Percentiles rank a stretch among this genome's conserved stretches.
Conservation (phyloP, 2,113 vertebrate genomes). For the Dasyornis broadbenti region DNA sequence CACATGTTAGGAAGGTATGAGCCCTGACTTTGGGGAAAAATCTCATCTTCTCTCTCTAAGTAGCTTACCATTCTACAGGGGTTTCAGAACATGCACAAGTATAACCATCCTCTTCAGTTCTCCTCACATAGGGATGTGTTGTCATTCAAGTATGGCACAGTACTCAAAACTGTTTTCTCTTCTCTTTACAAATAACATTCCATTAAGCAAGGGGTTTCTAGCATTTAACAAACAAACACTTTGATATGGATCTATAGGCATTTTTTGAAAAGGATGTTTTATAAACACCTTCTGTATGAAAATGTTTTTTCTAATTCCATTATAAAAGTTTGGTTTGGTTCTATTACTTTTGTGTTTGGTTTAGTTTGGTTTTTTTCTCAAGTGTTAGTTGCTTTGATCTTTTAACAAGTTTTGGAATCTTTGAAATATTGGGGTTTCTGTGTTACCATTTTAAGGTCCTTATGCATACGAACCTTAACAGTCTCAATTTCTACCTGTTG, state of each 20-base stretch:
- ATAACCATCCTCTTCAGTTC: background rate
- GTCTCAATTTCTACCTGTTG: background rate
- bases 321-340: background rate
- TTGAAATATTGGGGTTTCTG: background rate
- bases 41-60: background rate
- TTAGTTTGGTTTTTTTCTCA: background rate
- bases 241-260: background rate
- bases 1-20: rapidly evolving
- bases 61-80: background rate
- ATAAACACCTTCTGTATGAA: background rate
- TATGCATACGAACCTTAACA: background rate
- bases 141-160: background rate
- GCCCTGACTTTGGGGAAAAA: background rate
- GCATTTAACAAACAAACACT: background rate
- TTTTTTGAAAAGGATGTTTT: background rate
- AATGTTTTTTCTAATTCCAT: background rate
- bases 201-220: background rate
- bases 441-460: background rate
- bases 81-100: background rate
- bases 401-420: background rate
- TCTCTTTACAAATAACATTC: background rate
- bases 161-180: background rate
- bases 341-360: background rate
- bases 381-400: background rate
- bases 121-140: background rate